Evolutionary conservation across 1,140 invertebrate genomes (phyloP).

Genomic region (Drosophila persimilis): DNA sequence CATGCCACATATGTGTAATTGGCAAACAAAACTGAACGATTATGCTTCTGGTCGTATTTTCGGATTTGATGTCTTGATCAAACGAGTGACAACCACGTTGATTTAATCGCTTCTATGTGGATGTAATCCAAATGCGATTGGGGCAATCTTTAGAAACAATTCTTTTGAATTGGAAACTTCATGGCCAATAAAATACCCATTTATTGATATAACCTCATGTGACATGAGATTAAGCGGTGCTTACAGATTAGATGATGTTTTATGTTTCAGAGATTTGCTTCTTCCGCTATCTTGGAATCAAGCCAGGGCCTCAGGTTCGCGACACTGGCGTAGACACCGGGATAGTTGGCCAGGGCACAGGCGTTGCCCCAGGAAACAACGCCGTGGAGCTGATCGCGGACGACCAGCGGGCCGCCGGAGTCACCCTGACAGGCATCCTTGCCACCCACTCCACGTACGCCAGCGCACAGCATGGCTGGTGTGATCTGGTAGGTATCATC

Average conservation of each 20-base stretch:
- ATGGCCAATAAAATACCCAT: not conserved
- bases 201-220: conserved; percentile 25
- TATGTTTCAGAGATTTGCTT: not conserved
- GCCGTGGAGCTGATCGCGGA: conserved; percentile 83
- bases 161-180: not conserved
- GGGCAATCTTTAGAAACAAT: not conserved
- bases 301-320: conserved; percentile 83
- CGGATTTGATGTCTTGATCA: conserved; percentile 9
- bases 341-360: conserved; percentile 85
- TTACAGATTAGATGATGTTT: too few species aligned
- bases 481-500: conserved; percentile 73
- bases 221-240: too few species aligned
- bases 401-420: conserved; percentile 82
- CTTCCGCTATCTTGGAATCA: conserved; percentile 16
- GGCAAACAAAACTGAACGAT: too few species aligned
- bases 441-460: conserved; percentile 73
- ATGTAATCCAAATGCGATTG: too few species aligned
- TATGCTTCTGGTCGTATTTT: not conserved
- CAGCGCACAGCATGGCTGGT: conserved; percentile 85
- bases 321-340: conserved; percentile 88
- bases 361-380: conserved; percentile 88
- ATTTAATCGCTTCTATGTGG: conserved; percentile 22
- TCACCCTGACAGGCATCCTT: conserved; percentile 85
- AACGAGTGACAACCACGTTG: conserved; percentile 4
- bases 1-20: too few species aligned